Conservation (phyloP, 2,888 invertebrate species). For the Rhagonycha fulva region DNA sequence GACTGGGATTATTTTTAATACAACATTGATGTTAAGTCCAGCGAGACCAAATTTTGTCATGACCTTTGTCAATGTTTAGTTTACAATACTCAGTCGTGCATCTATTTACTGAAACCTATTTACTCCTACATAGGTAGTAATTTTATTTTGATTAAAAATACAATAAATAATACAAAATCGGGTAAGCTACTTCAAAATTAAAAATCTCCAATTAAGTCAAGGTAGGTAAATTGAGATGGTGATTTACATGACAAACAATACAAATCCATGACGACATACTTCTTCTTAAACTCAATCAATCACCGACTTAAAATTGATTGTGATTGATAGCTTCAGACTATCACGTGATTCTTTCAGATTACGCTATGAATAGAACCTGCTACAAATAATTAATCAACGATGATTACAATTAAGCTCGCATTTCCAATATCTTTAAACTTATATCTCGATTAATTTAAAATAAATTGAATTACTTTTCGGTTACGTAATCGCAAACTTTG, state of each 20-base stretch:
- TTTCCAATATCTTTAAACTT: conserved; percentile 2
- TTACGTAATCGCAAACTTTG: not conserved
- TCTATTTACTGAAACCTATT: not conserved
- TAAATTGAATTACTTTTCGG: not conserved
- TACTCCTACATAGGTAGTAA: not conserved
- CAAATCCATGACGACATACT: conserved; percentile 5
- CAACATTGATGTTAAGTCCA: too few relatives aligned
- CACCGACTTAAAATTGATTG: conserved; percentile 18
- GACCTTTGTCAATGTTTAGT: too few relatives aligned
- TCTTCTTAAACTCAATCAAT: conserved; percentile 10
- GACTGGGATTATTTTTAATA: too few relatives aligned
- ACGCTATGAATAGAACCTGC: conserved; percentile 3
- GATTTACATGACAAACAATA: conserved; percentile 10
- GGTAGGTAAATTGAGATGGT: conserved; percentile 9
- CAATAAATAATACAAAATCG: not conserved
- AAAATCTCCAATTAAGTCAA: not conserved
- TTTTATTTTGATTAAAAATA: not conserved
- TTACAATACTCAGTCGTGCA: not conserved
- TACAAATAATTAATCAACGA: conserved; percentile 4
- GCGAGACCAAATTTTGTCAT: too few relatives aligned
- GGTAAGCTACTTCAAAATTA: not conserved
- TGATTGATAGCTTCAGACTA: conserved; percentile 11
- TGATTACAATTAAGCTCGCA: conserved; percentile 1
- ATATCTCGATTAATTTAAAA: not conserved
- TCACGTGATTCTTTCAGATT: conserved; percentile 3